Evolutionary conservation across 2,113 vertebrate genomes (phyloP), one percentile per base, ranked within the genome.

Genomic region (Alligator mississippiensis): DNA sequence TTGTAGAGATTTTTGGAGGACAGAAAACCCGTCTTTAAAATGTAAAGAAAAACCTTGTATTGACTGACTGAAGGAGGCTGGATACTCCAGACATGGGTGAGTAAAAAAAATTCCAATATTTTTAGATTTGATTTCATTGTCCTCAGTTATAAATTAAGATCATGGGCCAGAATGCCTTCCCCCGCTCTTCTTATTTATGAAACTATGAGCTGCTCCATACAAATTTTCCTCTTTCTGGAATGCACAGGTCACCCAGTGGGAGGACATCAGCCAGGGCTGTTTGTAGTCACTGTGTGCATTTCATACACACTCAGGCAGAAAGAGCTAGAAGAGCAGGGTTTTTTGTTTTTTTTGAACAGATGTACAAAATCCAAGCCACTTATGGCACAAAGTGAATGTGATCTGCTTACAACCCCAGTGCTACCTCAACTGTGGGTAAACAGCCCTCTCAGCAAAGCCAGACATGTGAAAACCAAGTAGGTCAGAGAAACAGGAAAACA

Each of bases 401-500:
- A 76, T 88, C 58, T 85, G 47, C 60, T 93, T 77, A 38, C 34
- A 1, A 2, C 64, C 63, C 34, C 47, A 14, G 14, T 30, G 54
- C 58, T 90, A 90, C 93, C 78, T 84, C 85, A 63, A 77, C 1
- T 2, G 55, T 90, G 78, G 27, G 1, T 82, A 78, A 96, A 84
- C 10, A 82, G 27, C 59, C 30, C 28, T 68, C 92, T 82, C 21
- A 9, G 70, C 3, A 3, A 38, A 30, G 70, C 61, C 64, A 77
- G 90, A 88, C 80, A 90, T 0, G 62, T 94, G 95, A 93, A 75
- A 57, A 96, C 75, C 82, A 90, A 95, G 58, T 21, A 61, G 94
- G 80, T 96, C 93, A 92, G 90, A 91, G 92, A 90, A 94, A 82
- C 75, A 80, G 28, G 27, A 78, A 90, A 94, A 83, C 60, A 88